These are phyloP conservation scores for Mesorhabditis sp. DNA, from an alignment of 2,888 invertebrate species.

Conservation along the genomic window DNA sequence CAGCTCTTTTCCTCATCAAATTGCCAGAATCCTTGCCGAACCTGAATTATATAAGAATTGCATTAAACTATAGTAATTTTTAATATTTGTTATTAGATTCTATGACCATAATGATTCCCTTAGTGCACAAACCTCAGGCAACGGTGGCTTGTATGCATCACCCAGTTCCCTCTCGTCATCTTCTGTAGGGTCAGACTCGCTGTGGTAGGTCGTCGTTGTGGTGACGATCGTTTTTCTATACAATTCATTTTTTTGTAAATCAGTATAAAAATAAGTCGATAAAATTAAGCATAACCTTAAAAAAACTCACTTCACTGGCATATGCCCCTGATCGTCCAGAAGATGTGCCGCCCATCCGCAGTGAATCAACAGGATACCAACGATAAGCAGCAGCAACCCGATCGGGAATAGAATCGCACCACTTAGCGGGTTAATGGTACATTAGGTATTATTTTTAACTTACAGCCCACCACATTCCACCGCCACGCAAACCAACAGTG, in stretches of 20 bases:
- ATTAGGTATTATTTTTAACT: conserved; percentile 14
- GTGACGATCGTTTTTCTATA: conserved; percentile 34
- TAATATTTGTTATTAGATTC: background rate
- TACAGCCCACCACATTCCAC: conserved; percentile 52
- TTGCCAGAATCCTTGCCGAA: conserved; percentile 55
- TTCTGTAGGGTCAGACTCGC: conserved; percentile 39
- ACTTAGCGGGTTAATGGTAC: conserved; percentile 15
- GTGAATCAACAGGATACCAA: conserved; percentile 55
- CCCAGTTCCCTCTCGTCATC: conserved; percentile 38
- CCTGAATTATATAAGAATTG: conserved; percentile 13
- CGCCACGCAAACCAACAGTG: conserved; percentile 54
- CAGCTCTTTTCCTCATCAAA: conserved; percentile 55
- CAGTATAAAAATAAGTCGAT: background rate
- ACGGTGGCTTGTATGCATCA: conserved; percentile 26
- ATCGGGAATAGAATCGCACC: conserved; percentile 50
- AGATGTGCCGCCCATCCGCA: conserved; percentile 58
- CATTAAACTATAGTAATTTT: background rate
- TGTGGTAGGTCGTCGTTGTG: conserved; percentile 35
- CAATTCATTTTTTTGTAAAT: background rate
- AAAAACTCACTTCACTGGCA: conserved; percentile 42
- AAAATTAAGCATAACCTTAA: background rate
- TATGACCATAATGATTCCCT: too few species aligned
- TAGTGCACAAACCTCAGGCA: conserved; percentile 19
- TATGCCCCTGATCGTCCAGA: conserved; percentile 48
- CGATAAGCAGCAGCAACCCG: conserved; percentile 53